Evolutionary conservation across 2,888 invertebrate genomes (phyloP), one percentile per base, ranked within the genome.

Genomic region (Scaptomyza reducta): DNA sequence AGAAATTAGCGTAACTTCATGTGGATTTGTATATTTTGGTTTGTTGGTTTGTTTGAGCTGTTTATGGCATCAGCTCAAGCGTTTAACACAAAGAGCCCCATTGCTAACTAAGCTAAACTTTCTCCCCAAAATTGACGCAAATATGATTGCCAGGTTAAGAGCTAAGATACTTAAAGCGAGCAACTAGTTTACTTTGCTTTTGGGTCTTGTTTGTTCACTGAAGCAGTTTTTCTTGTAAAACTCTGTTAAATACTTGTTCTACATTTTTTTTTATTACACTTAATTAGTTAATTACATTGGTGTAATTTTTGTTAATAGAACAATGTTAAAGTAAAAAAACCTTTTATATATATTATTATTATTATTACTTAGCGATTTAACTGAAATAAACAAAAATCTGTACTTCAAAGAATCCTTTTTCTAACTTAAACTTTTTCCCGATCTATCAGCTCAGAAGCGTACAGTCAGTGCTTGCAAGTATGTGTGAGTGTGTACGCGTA

Each of bases 1-100:
- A 11, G 60, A 69, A 79, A 73, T 77, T 70, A 68, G 70, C 73
- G 66, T 65, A 70, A 70, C 67, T 81, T 64, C 33, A 50, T 16
- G n/a, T 42, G 6, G 13, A n/a, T 38, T 9, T 38, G 1, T 22
- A 22, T 2, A 22, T 22, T 22, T 3, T 9, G n/a, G 0, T 38
- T 42, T 49, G 55, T 49, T 59, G 54, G 6, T n/a, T n/a, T n/a
- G 13, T 13, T 35, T 6, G n/a, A n/a, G 38, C 7, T 14, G 14
- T 66, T 64, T 62, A 56, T 63, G 57, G 63, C 49, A 62, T 44
- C 61, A 63, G 59, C 61, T 55, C 40, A 58, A 66, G 69, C 68
- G 58, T 61, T 74, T 49, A 77, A 65, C 16, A 62, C 45, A 41
- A 27, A 35, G 27, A 38, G 14, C 6, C 54, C 50, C 57, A 71